These are phyloP conservation scores for Mongoloraphidia duomilia DNA, from an alignment of 2,888 invertebrate species.

Conservation along the genomic window DNA sequence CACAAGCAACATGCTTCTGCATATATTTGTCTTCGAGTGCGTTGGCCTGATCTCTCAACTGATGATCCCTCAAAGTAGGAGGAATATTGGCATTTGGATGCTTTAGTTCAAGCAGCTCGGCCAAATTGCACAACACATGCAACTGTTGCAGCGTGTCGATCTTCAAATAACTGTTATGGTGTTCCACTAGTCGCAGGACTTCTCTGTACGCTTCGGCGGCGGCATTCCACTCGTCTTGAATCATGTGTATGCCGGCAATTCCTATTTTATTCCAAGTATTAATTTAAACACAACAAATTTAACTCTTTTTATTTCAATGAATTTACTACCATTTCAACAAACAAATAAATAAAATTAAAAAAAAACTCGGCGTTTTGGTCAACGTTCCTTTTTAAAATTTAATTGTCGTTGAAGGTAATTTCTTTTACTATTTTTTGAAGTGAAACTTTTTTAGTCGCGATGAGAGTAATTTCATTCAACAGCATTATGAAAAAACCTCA, in stretches of 20 bases:
- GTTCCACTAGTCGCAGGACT: constrained; percentile 37
- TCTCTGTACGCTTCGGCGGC: constrained; percentile 46
- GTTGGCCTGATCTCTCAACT: constrained; percentile 32
- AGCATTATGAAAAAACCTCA: too few species aligned
- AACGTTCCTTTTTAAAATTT: too few species aligned
- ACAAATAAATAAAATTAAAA: too few species aligned
- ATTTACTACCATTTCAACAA: too few species aligned
- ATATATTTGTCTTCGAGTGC: constrained; percentile 43
- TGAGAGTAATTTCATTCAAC: too few species aligned
- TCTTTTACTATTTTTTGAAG: too few species aligned
- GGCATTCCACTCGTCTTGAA: constrained; percentile 33
- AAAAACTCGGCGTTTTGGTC: too few species aligned
- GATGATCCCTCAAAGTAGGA: constrained; percentile 36
- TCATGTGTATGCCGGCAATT: constrained; percentile 45
- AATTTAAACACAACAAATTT: too few species aligned
- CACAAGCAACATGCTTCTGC: constrained; percentile 25
- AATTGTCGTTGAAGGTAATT: too few species aligned
- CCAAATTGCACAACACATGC: constrained; percentile 51
- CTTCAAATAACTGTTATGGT: constrained; percentile 30
- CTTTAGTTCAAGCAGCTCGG: constrained; percentile 31
- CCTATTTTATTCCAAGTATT: constrained; percentile 24
- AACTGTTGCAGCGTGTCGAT: constrained; percentile 52
- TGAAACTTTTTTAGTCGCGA: too few species aligned
- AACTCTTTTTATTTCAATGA: too few species aligned
- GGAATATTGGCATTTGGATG: constrained; percentile 26